Evolutionary conservation across 2,888 invertebrate species (phyloP), one percentile per base, ranked within the genome.

Genomic region (Drosophila conformis): DNA sequence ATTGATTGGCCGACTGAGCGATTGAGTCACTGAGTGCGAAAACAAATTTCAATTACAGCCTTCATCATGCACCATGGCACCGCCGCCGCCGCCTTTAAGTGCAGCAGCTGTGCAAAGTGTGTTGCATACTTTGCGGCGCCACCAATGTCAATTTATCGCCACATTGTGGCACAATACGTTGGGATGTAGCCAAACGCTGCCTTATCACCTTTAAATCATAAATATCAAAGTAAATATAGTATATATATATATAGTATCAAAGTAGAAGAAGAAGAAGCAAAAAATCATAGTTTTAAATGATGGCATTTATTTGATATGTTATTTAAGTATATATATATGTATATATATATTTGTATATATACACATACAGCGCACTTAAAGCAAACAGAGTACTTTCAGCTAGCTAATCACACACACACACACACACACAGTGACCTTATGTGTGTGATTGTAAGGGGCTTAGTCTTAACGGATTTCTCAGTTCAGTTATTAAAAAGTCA

Each of bases 401-500:
- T 46, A 25, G 46, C 25, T 46, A 46, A 46, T 42, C 21, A 15
- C 46, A 8, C 46, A 42, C 40, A 42, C n/a, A 40, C 2, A 1
- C n/a, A 11, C 42, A 13, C 46, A 8, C 38, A 18, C 38, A 21
- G 13, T 21, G 42, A 11, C 5, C 42, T 11, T 21, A 42, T 42
- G 29, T 42, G 31, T 27, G 21, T 25, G 25, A 36, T 35, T 52
- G 33, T 64, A 27, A 58, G 35, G 53, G 54, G 40, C 64, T 48
- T 42, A 61, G 75, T 75, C 85, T 87, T 77, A 82, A 83, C 77
- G 84, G 89, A 82, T 77, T 89, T 83, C 85, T 76, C 82, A 84
- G 89, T 80, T 87, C 71, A 80, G 85, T 82, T 85, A 87, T 89
- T 89, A 84, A 84, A 85, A 84, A 88, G 76, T 83, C 83, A 84